Base-by-base conservation (phyloP, 2,797 vertebrate species). In the Girardinus metallicus region DNA sequence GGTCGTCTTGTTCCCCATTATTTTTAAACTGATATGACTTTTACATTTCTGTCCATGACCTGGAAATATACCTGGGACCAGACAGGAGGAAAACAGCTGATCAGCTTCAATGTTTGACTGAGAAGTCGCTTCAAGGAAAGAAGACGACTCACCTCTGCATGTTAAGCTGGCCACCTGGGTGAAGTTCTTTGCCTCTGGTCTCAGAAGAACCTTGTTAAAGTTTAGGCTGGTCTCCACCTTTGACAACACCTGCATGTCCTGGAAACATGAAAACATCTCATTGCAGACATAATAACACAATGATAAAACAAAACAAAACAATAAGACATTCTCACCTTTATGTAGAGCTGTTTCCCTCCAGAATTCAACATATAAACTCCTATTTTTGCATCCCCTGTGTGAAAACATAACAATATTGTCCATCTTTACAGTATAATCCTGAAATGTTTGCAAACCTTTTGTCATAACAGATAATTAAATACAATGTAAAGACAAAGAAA, bases 301-400 rank as follows among this genome's bases (percentile, higher is more conserved):
- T 21, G 41, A 83, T 15, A 43, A 11, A 80, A 34, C 3, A 57
- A 11, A 80, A 34, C 3, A 57, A 49, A 74, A 62, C 1, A 68
- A 57, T 29, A 0, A 51, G 1, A 47, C 66, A n/a, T 29, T 3
- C 91, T 95, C 95, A 99, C 98, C 97, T 98, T 98, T 87, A 99
- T 94, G 83, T 96, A 96, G 73, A 99, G 94, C 78, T 96, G 95
- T 91, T 95, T 97, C 85, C 86, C 94, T 93, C 98, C 98, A 77
- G 98, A 98, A 95, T 99, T 97, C 89, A 99, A 92, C 86, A 99
- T 89, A 87, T 97, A 96, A 92, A 99, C 94, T 90, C 95, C 95
- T 92, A 99, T 93, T 85, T 95, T 96, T 34, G 96, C 96, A 90
- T 96, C 95, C 81, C 95, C 97, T 98, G 94, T 85, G 74, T 73